Conservation (phyloP, 2,797 vertebrate genomes). For the Myoxocephalus aenaeus region DNA sequence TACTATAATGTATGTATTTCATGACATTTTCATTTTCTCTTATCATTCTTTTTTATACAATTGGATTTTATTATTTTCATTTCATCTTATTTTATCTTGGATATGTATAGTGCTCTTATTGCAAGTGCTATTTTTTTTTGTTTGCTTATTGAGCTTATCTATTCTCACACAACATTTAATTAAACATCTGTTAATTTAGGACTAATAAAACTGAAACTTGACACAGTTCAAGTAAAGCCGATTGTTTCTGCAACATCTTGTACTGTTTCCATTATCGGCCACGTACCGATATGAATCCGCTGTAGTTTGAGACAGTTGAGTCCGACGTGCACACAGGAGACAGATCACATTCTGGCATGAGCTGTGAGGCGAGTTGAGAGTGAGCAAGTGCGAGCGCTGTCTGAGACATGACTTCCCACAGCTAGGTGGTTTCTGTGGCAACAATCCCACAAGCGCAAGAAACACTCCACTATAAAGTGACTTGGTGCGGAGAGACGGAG, state of each 20-base stretch:
- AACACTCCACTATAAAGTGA: conserved; percentile 39
- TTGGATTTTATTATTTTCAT: no score
- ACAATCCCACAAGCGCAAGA: conserved; percentile 59
- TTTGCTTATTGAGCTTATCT: no score
- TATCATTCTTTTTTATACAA: no score
- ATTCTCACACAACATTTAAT: no score
- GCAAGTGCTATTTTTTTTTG: no score
- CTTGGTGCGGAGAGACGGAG: conserved; percentile 25
- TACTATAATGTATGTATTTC: no score
- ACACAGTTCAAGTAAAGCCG: not conserved
- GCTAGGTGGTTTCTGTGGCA: conserved; percentile 69
- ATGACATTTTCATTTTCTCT: no score
- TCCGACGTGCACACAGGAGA: not conserved
- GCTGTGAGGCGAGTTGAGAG: not conserved
- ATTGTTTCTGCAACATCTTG: not conserved
- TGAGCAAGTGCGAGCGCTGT: not conserved
- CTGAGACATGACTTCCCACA: conserved; percentile 48
- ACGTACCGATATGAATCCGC: not conserved
- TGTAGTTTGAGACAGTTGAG: not conserved
- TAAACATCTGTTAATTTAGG: not conserved
- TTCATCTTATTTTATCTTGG: no score
- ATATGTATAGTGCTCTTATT: no score
- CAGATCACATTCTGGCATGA: not conserved
- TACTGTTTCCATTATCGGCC: not conserved
- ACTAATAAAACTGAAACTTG: not conserved